Percentiles rank a stretch among this genome's conserved stretches.
These are phyloP conservation scores for Lampris incognitus DNA, from an alignment of 2,113 vertebrate genomes.

Conservation along the genomic window DNA sequence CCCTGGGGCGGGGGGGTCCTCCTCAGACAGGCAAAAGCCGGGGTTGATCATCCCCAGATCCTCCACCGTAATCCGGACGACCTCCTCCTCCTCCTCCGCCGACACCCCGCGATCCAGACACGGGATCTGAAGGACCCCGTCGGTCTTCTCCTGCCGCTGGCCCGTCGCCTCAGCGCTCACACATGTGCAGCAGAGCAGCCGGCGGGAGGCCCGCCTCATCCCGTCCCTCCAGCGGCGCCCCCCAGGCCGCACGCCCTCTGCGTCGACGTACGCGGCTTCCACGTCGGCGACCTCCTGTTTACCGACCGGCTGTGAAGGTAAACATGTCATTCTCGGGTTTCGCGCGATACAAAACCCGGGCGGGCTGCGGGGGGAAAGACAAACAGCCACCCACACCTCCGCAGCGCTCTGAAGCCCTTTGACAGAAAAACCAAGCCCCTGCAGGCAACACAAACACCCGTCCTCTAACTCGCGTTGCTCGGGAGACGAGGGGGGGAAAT, in stretches of 20 bases:
- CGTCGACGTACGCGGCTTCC: constrained; percentile 26
- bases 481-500: constrained; percentile 48
- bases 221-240: constrained; percentile 29
- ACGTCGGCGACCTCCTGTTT: constrained; percentile 9
- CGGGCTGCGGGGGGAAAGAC: constrained; percentile 5
- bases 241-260: constrained; percentile 11
- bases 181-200: constrained; percentile 73
- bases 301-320: neutral
- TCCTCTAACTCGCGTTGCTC: constrained; percentile 67
- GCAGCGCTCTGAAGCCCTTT: constrained; percentile 25
- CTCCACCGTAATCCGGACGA: constrained; percentile 72
- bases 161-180: constrained; percentile 41
- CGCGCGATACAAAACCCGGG: constrained; percentile 22
- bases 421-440: constrained; percentile 38
- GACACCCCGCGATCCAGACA: constrained; percentile 39
- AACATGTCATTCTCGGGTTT: constrained; percentile 4
- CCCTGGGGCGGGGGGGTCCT: constrained; percentile 31
- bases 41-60: constrained; percentile 76
- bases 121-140: constrained; percentile 28
- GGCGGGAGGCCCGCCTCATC: neutral
- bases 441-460: constrained; percentile 38
- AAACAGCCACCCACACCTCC: constrained; percentile 29
- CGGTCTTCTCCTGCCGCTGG: constrained; percentile 41
- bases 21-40: constrained; percentile 67
- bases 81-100: constrained; percentile 47